Base-by-base conservation (phyloP, 1,140 invertebrate genomes). In the Sminthurinus signatus region DNA sequence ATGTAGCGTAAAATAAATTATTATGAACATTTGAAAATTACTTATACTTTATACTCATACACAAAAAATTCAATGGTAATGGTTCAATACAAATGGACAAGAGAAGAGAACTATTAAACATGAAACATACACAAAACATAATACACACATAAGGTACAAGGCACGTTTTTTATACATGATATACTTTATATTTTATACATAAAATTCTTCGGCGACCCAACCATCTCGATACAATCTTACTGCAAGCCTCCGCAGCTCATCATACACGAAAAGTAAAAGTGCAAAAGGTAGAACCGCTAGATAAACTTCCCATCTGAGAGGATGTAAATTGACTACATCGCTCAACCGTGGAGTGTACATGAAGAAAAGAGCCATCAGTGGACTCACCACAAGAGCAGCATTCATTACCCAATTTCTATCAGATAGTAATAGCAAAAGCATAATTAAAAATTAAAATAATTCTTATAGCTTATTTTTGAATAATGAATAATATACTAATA, bases 181-280 rank as follows among this genome's bases (percentile, higher is more conserved):
- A 36, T 36, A 8, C 5, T 36, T 36, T 15, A 36, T 8, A 36
- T 5, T 5, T 36, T 15, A 59, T 19, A 59, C 57, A 29, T 43
- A 43, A 42, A 59, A 46, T 59, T 59, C 57, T 29, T 44, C 8
- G 25, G 57, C 19, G 15, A 59, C 21, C 57, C 57, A 59, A 23
- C 39, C 42, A 25, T 42, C 57, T 19, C n/a, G 36, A 10, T 19
- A 43, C 15, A 8, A 10, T 14, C 57, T 36, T 14, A 59, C 57
- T 4, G 25, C 57, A 8, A 21, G 31, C 5, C 57, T 5, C 4
- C 57, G 36, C 2, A 59, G 36, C 19, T 59, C 57, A 23, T 59
- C 57, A 29, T 59, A 59, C 3, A 59, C 42, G 25, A 59, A 59
- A 19, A 46, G 36, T 10, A 59, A 17, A 46, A 59, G 12, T 2